Conservation (phyloP, 64 coral and sea anemone species). For the Pocillopora verrucosa region DNA sequence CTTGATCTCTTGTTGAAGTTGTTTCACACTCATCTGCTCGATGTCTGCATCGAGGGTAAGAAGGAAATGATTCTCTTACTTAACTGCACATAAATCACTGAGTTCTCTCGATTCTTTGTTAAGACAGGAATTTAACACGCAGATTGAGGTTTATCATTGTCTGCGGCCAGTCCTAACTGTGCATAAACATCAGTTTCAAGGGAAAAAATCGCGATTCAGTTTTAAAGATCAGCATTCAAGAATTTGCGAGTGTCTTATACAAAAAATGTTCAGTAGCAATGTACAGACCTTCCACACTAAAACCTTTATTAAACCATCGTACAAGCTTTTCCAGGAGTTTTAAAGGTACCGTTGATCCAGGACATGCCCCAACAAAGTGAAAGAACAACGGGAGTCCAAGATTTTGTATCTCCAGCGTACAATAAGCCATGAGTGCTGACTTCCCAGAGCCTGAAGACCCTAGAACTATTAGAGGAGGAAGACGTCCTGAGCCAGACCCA, state of each 20-base stretch:
- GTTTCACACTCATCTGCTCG: constrained; percentile 15
- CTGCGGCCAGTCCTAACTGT: too few species aligned
- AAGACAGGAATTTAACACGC: too few species aligned
- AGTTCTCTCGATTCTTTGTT: too few species aligned
- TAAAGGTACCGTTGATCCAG: constrained; percentile 51
- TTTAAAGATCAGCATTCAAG: too few species aligned
- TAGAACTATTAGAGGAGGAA: constrained; percentile 48
- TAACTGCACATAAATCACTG: too few species aligned
- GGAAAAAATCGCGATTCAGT: too few species aligned
- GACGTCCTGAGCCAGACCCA: neutral
- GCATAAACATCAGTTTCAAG: too few species aligned
- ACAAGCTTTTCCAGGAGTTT: constrained; percentile 40
- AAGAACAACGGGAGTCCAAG: constrained; percentile 69
- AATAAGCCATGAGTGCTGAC: constrained; percentile 79
- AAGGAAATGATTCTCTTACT: too few species aligned
- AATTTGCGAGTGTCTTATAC: neutral
- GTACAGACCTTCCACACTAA: constrained; percentile 1
- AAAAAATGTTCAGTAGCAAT: too few species aligned
- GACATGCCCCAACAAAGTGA: constrained; percentile 80
- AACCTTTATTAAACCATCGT: constrained; percentile 49
- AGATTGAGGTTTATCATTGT: too few species aligned
- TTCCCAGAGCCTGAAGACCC: constrained; percentile 77
- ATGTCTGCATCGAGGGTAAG: neutral
- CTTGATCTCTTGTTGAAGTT: constrained; percentile 39
- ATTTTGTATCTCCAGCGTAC: constrained; percentile 59